These are phyloP conservation scores for Hypocryptadius cinnamomeus DNA, from an alignment of 2,113 vertebrate species.

Conservation along the genomic window DNA sequence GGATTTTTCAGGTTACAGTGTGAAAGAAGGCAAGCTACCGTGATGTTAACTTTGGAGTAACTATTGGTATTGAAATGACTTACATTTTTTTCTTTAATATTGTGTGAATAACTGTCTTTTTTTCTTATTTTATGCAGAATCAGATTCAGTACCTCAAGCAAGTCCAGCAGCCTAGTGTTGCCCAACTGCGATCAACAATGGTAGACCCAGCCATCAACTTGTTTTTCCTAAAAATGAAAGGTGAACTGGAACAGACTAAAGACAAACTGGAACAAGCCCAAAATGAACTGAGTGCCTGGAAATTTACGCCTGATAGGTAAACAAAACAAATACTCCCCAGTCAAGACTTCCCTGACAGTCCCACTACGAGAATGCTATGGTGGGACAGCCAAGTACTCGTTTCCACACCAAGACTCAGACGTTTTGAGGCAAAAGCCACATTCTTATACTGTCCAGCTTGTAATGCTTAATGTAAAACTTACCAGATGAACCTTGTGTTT, in stretches of 20 bases:
- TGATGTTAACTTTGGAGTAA: not conserved
- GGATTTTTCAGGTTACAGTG: not conserved
- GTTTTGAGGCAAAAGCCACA: slow-evolving; percentile 88
- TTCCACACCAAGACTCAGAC: slow-evolving; percentile 98
- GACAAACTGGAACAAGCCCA: slow-evolving; percentile 99
- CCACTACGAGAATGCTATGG: slow-evolving; percentile 98
- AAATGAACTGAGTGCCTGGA: slow-evolving; percentile 99
- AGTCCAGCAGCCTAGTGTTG: slow-evolving; percentile 97
- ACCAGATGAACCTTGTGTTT: slow-evolving; percentile 99
- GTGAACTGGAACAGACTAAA: slow-evolving; percentile 99
- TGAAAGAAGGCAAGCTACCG: not conserved
- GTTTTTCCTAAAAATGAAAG: slow-evolving; percentile 99
- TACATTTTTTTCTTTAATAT: not conserved
- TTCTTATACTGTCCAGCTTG: slow-evolving; percentile 91
- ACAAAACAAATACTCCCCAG: slow-evolving; percentile 97
- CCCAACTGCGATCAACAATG: slow-evolving; percentile 98
- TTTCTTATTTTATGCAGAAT: slow-evolving; percentile 78
- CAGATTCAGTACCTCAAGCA: slow-evolving; percentile 99
- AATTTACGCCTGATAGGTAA: slow-evolving; percentile 99
- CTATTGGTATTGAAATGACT: not conserved
- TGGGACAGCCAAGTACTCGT: slow-evolving; percentile 94
- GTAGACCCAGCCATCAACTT: slow-evolving; percentile 99
- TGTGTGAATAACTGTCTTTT: slow-evolving; percentile 31
- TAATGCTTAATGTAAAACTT: slow-evolving; percentile 93
- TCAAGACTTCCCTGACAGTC: slow-evolving; percentile 99